A percentile compares a stretch with the other conserved stretches of the same genome.
Evolutionary conservation across 2,888 invertebrate species (phyloP).

Genomic region (Galeopsomyia nigrocyanea): DNA sequence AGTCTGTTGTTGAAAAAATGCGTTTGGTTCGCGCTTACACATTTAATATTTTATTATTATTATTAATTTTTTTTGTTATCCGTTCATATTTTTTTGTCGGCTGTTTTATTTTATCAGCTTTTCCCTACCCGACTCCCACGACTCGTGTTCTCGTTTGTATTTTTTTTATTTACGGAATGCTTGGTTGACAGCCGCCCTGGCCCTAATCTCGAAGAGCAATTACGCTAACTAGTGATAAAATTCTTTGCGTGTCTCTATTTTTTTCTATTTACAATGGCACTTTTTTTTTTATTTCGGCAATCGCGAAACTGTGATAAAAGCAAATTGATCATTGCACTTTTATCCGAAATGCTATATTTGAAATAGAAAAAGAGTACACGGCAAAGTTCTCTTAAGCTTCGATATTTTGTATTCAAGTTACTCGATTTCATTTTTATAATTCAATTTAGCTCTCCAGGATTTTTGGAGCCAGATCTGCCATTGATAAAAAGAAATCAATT

Average conservation of each 20-base stretch:
- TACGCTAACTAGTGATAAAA: slow-evolving; percentile 34
- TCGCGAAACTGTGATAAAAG: not conserved
- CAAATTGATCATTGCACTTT: slow-evolving; percentile 7
- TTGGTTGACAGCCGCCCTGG: slow-evolving; percentile 20
- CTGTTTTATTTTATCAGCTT: slow-evolving; percentile 45
- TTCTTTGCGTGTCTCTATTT: slow-evolving; percentile 12
- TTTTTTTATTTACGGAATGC: slow-evolving; percentile 33
- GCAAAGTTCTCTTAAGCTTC: slow-evolving; percentile 15
- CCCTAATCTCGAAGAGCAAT: slow-evolving; percentile 30
- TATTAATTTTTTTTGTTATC: slow-evolving; percentile 15
- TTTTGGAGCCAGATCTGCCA: slow-evolving; percentile 30
- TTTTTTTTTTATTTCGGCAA: not conserved
- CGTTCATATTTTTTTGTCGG: slow-evolving; percentile 28
- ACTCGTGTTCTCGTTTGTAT: slow-evolving; percentile 30
- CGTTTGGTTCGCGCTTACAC: slow-evolving; percentile 43
- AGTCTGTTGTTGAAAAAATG: slow-evolving; percentile 60
- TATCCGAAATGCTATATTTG: not conserved
- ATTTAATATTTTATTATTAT: slow-evolving; percentile 30
- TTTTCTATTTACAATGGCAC: slow-evolving; percentile 15
- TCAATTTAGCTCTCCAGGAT: slow-evolving; percentile 25
- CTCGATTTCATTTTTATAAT: slow-evolving; percentile 13
- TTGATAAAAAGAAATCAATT: slow-evolving; percentile 24
- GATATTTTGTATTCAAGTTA: slow-evolving; percentile 9
- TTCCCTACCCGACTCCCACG: slow-evolving; percentile 47
- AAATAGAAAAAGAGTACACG: slow-evolving; percentile 21